Percentiles rank a stretch among this genome's conserved stretches.
Conservation (phyloP, 2,797 vertebrate species). For the Acipenser transmontanus region DNA sequence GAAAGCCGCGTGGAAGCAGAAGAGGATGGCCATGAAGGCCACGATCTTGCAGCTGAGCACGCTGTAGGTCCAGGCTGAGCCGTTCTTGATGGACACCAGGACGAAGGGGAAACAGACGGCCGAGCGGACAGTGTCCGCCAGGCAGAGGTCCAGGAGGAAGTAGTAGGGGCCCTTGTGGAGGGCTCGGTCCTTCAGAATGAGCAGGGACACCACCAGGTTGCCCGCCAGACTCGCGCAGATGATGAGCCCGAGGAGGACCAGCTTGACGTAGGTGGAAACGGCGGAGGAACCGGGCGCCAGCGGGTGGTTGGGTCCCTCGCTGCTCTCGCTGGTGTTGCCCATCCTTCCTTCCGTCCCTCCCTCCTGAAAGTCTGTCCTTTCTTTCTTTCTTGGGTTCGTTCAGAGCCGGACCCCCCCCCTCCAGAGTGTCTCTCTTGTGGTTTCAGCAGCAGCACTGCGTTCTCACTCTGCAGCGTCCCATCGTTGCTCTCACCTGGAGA, state of each 20-base stretch:
- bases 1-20: slow-evolving; percentile 86
- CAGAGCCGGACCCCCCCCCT: not conserved
- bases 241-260: slow-evolving; percentile 76
- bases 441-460: slow-evolving; percentile 46
- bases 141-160: slow-evolving; percentile 80
- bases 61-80: slow-evolving; percentile 83
- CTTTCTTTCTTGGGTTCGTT: slow-evolving; percentile 27
- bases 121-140: slow-evolving; percentile 78
- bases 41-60: slow-evolving; percentile 83
- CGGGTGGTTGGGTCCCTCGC: slow-evolving; percentile 48
- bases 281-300: slow-evolving; percentile 55
- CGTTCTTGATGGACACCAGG: slow-evolving; percentile 78
- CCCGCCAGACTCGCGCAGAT: slow-evolving; percentile 79
- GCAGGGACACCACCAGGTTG: slow-evolving; percentile 74
- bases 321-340: slow-evolving; percentile 60
- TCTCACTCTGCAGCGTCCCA: slow-evolving; percentile 53
- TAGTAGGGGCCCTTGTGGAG: slow-evolving; percentile 84
- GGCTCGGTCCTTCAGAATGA: slow-evolving; percentile 73
- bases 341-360: slow-evolving; percentile 37
- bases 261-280: slow-evolving; percentile 72
- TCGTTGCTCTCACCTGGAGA: slow-evolving; percentile 14
- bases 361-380: slow-evolving; percentile 13
- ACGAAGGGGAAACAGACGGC: slow-evolving; percentile 85
- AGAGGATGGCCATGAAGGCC: slow-evolving; percentile 85
- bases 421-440: not conserved